Conservation (phyloP, 2,113 vertebrate genomes). For the Papio anubis region DNA sequence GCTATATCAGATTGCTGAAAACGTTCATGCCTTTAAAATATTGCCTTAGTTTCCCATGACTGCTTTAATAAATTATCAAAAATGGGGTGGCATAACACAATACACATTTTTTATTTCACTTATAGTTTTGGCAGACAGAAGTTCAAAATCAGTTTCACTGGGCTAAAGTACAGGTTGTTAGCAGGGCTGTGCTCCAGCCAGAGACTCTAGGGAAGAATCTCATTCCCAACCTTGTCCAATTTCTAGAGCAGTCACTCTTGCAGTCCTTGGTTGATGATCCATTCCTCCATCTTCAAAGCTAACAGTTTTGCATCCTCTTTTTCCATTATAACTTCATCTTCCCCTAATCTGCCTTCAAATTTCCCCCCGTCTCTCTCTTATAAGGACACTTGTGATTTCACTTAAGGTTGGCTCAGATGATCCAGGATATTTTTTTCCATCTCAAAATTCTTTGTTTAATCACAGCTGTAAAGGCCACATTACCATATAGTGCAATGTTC, state of each 20-base stretch:
- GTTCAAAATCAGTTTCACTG: not conserved
- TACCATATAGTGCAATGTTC: not conserved
- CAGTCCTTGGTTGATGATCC: not conserved
- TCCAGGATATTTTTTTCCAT: not conserved
- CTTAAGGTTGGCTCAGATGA: not conserved
- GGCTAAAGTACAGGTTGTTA: not conserved
- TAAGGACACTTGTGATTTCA: not conserved
- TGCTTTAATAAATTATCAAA: not conserved
- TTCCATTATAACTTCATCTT: not conserved
- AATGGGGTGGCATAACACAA: not conserved
- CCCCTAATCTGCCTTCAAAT: not conserved
- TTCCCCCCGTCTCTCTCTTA: not conserved
- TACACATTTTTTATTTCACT: not conserved
- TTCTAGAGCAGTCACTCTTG: not conserved
- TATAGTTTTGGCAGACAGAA: not conserved
- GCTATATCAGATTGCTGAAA: not conserved
- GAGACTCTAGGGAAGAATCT: accelerated
- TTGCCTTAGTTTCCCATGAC: not conserved
- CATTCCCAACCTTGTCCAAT: no score
- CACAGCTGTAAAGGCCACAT: not conserved
- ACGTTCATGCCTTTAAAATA: not conserved
- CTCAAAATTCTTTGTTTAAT: not conserved
- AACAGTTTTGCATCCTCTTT: not conserved
- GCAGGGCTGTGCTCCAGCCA: accelerated
- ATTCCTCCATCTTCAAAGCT: not conserved